Evolutionary conservation across 1,140 invertebrate genomes (phyloP).

Genomic region (Bombus pyrosoma): DNA sequence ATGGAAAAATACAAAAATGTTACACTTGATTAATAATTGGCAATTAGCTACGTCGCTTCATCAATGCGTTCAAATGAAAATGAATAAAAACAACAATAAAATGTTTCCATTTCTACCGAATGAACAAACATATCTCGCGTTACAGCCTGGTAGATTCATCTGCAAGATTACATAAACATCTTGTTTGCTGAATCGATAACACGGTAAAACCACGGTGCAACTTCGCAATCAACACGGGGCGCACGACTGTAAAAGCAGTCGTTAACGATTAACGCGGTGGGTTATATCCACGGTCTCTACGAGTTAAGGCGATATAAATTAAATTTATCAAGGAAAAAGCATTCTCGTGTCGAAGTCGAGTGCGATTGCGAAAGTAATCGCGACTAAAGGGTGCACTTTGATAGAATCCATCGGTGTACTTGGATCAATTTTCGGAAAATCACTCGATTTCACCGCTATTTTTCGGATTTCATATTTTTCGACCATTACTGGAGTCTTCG

Average conservation of each 20-base stretch:
- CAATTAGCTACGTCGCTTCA: not conserved
- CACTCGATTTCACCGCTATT: slow-evolving; percentile 8
- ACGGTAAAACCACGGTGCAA: not conserved
- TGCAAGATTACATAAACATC: not conserved
- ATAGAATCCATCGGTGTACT: slow-evolving; percentile 40
- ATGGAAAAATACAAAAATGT: not conserved
- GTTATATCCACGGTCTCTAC: not conserved
- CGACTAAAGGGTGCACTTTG: slow-evolving; percentile 22
- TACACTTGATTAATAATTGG: slow-evolving; percentile 2
- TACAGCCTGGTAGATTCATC: not conserved
- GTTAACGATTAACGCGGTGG: slow-evolving; percentile 43
- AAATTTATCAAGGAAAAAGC: slow-evolving; percentile 70
- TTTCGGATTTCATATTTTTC: not conserved
- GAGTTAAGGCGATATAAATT: slow-evolving; percentile 63
- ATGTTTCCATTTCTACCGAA: not conserved
- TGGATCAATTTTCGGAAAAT: slow-evolving; percentile 43
- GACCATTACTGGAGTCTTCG: not conserved
- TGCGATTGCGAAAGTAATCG: slow-evolving; percentile 26
- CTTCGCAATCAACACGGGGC: not conserved
- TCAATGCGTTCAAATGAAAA: too few relatives aligned
- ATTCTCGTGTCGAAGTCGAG: slow-evolving; percentile 57
- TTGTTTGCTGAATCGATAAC: slow-evolving; percentile 29
- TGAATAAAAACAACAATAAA: not conserved
- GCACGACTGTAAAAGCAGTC: slow-evolving; percentile 20
- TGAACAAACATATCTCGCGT: slow-evolving; percentile 4